Conservation (phyloP, 92 coral and sea anemone genomes). For the Scolanthus callimorphus region DNA sequence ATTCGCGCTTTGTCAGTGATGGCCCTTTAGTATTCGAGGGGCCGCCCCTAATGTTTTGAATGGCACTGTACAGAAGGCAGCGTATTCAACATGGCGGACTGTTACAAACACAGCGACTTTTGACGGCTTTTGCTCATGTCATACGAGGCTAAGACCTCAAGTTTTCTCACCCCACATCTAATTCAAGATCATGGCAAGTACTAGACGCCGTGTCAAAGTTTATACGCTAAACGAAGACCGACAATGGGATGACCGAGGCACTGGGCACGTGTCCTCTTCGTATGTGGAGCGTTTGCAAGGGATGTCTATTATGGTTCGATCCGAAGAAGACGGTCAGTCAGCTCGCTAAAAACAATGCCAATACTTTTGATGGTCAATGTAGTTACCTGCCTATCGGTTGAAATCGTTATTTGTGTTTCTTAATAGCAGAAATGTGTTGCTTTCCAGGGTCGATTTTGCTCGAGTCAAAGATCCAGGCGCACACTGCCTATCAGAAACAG, state of each 20-base stretch:
- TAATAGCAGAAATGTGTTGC: constrained; percentile 16
- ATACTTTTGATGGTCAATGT: constrained; percentile 14
- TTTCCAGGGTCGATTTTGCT: constrained; percentile 92
- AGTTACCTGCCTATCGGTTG: constrained; percentile 49
- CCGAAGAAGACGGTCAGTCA: constrained; percentile 99
- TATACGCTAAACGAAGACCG: constrained; percentile 98
- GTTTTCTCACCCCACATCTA: constrained; percentile 44
- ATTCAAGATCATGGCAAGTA: constrained; percentile 91
- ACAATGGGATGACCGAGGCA: constrained; percentile 99
- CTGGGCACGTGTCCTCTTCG: constrained; percentile 99
- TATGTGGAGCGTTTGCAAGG: constrained; percentile 99
- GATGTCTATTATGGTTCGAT: constrained; percentile 98
- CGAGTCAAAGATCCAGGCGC: constrained; percentile 99
- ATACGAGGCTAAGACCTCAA: constrained; percentile 72
- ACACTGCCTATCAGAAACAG: constrained; percentile 99
- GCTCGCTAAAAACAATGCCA: background rate
- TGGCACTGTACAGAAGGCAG: constrained; percentile 89
- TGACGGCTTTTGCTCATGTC: constrained; percentile 87
- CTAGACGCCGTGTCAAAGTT: constrained; percentile 99
- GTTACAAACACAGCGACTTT: constrained; percentile 65
- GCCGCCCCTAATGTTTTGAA: constrained; percentile 97
- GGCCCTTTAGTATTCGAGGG: constrained; percentile 59
- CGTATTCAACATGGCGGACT: constrained; percentile 95
- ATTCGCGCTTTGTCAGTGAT: constrained; percentile 61
- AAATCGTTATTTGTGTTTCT: constrained; percentile 13